Percentiles rank a stretch among this genome's conserved stretches.
These are phyloP conservation scores for Mus musculus DNA, from an alignment of 2,113 vertebrate species.

Conservation along the genomic window GRCm39 chr4:44909001-44909500, in stretches of 20 bases:
- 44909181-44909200: constrained; percentile 14
- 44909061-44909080: constrained; percentile 36
- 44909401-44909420: neutral
- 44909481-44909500: neutral
- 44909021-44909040: constrained; percentile 45
- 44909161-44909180: constrained; percentile 44
- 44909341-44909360: constrained; percentile 55
- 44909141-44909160: constrained; percentile 19
- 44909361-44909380: constrained; percentile 12
- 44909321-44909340: constrained; percentile 50
- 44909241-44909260: constrained; percentile 66
- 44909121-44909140: constrained; percentile 61
- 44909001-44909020: constrained; percentile 46
- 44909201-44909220: constrained; percentile 33
- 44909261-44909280: constrained; percentile 56
- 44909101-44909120: constrained; percentile 49
- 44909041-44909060: constrained; percentile 69
- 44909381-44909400: neutral
- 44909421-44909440: constrained; percentile 49
- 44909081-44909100: constrained; percentile 38
- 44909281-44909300: constrained; percentile 55
- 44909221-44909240: neutral
- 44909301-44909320: constrained; percentile 49
- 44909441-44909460: constrained; percentile 45
- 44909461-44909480: neutral